Base-by-base conservation (phyloP, 2,113 vertebrate genomes). In the Lota lota region DNA sequence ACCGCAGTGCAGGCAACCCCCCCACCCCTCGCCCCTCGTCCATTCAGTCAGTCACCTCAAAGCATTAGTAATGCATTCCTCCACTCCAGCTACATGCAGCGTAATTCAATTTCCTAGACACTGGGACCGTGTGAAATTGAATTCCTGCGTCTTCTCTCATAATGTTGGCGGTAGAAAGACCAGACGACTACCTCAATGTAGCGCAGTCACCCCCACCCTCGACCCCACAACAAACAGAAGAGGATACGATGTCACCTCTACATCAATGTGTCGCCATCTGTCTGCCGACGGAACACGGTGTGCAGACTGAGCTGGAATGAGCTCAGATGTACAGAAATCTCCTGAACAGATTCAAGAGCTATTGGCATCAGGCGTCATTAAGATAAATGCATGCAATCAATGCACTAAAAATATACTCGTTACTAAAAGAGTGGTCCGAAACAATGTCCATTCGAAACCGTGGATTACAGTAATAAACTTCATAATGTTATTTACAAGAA, bases 51-150 rank as follows among this genome's bases (percentile, higher is more conserved):
- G 21, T 70, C 78, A 85, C 78, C 84, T 87, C 85, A 86, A 81
- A 82, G 85, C 85, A 88, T 87, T 91, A 87, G 83, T 83, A n/a
- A 84, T 71, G 87, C 87, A 90, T 90, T 92, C 88, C 89, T 88
- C 66, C 76, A 72, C 74, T 77, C 66, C 73, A 62, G 85, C 82
- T 86, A 85, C 82, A 80, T 85, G 75, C 82, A 74, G 78, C 40
- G 54, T 84, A 85, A 92, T 89, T 91, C 76, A 83, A 90, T 90
- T 91, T 89, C 79, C 87, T 75, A 67, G 47, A 83, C 79, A 74
- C 83, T 73, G 80, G 82, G 82, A 66, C 80, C 61, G 84, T 85
- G 85, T 86, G 81, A 91, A 85, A 84, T 91, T 82, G 86, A 68
- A 89, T 84, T 87, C 88, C 80, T 63, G 69, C 78, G 74, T 70